Percentiles rank a stretch among this genome's conserved stretches.
Evolutionary conservation across 2,113 vertebrate species (phyloP).

Genomic region (Myrmecobius fasciatus): DNA sequence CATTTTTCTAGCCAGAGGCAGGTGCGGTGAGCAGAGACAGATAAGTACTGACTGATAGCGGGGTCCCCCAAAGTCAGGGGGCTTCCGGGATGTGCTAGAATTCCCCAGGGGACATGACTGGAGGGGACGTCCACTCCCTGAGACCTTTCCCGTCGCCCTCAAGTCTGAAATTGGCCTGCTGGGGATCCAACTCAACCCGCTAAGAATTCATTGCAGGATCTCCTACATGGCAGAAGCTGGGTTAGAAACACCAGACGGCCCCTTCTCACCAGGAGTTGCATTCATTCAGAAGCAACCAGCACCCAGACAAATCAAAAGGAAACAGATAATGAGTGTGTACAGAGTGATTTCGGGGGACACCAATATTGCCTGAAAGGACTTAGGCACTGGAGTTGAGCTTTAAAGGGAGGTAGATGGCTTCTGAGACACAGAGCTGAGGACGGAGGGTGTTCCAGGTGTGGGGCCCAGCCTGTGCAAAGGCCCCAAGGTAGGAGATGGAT

Average conservation of each 20-base stretch:
- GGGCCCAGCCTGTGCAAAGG: neutral
- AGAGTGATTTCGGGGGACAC: neutral
- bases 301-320: neutral
- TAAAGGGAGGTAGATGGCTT: neutral
- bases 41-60: neutral
- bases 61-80: neutral
- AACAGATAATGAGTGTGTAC: neutral
- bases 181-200: neutral
- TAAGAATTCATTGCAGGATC: neutral
- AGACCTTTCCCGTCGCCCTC: neutral
- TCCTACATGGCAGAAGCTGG: neutral
- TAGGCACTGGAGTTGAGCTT: neutral
- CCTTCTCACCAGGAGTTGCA: neutral
- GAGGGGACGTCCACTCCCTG: neutral
- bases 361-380: neutral
- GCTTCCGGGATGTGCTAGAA: neutral
- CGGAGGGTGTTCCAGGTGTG: neutral
- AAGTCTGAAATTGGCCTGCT: constrained; percentile 18
- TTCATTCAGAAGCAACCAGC: neutral
- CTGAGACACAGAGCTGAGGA: neutral
- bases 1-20: neutral
- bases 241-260: neutral
- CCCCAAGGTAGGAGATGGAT: neutral
- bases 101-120: neutral
- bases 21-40: constrained; percentile 53